phyloP scores from a whole-genome alignment of 2,113 vertebrate genomes.

The Boleophthalmus pectinirostris region DNA sequence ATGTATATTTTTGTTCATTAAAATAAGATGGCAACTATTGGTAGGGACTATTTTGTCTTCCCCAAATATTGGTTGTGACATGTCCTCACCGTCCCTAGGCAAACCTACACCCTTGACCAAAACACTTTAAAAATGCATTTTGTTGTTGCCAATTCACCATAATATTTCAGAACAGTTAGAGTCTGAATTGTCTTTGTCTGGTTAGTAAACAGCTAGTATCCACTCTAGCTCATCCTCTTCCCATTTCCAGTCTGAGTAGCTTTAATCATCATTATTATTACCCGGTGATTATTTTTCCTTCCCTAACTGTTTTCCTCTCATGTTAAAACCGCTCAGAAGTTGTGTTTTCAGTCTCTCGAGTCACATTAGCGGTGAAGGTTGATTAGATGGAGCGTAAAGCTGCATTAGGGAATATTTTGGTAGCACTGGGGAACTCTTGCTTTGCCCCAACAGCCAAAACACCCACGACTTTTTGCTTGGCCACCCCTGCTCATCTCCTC shows the following conservation, averaged over 20 bases:
- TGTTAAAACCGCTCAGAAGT: constrained; percentile 55
- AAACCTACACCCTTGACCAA: too few relatives aligned
- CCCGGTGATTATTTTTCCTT: constrained; percentile 43
- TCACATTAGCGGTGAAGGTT: constrained; percentile 68
- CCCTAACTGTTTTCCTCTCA: constrained; percentile 50
- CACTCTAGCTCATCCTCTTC: background rate
- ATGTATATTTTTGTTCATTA: too few relatives aligned
- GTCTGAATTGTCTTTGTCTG: background rate
- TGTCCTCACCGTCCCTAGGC: too few relatives aligned
- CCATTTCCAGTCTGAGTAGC: constrained; percentile 15
- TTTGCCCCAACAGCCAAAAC: constrained; percentile 53
- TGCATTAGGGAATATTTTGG: constrained; percentile 49
- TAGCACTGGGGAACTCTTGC: constrained; percentile 36
- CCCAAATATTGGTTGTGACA: too few relatives aligned
- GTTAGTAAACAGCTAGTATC: background rate
- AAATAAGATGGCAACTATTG: too few relatives aligned
- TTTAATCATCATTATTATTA: constrained; percentile 44
- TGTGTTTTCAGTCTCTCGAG: constrained; percentile 66
- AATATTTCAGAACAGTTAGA: background rate
- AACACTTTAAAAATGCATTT: too few relatives aligned
- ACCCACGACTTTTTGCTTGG: constrained; percentile 49
- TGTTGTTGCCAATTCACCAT: background rate
- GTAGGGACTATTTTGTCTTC: too few relatives aligned
- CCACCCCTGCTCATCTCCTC: constrained; percentile 64
- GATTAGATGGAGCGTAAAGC: constrained; percentile 66